Base-by-base conservation (phyloP, 2,113 vertebrate genomes). In the Calonectris borealis region DNA sequence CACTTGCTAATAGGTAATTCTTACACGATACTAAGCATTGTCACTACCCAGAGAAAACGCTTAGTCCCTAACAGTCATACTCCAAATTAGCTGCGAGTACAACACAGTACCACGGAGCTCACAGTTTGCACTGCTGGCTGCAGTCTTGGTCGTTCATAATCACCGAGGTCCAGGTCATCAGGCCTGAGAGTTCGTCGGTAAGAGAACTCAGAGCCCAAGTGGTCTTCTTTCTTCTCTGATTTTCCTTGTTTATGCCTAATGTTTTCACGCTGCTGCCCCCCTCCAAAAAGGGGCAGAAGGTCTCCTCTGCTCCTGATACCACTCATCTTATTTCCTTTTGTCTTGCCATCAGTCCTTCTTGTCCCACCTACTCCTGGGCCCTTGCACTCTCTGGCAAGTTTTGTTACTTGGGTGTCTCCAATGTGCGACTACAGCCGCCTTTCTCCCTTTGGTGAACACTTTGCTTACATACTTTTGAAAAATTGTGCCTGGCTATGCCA, bases 131-230 rank as follows among this genome's bases (percentile, higher is more conserved):
- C 21, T 64, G 32, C 34, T 92, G 80, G 22, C 44, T 83, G 9
- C 0, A 0, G 27, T 51, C 46, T 61, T 6, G 6, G 25, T 51
- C 1, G 2, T 48, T 81, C 46, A 9, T 27, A 62, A 57, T 58
- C 27, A 40, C 51, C 0, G 0, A 66, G 31, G 11, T 78, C 29
- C 18, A 65, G 34, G 25, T 58, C 38, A 42, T 70, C 25, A 42
- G 42, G 17, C 9, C 40, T 65, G 57, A 77, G n/a, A 69, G 31
- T 8, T 78, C 57, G 31, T 24, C 0, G 0, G 13, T 44, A 49
- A 48, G 26, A 61, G 6, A 66, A 21, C 24, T 51, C 36, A 46
- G 54, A 20, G 36, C 14, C 25, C 19, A 66, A 11, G 22, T 4
- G 5, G 13, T 34, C 12, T 44, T 72, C 16, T 34, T 78, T 84